These are phyloP conservation scores for Wiebesia pumilae DNA, from an alignment of 1,140 invertebrate genomes.

Conservation along the genomic window DNA sequence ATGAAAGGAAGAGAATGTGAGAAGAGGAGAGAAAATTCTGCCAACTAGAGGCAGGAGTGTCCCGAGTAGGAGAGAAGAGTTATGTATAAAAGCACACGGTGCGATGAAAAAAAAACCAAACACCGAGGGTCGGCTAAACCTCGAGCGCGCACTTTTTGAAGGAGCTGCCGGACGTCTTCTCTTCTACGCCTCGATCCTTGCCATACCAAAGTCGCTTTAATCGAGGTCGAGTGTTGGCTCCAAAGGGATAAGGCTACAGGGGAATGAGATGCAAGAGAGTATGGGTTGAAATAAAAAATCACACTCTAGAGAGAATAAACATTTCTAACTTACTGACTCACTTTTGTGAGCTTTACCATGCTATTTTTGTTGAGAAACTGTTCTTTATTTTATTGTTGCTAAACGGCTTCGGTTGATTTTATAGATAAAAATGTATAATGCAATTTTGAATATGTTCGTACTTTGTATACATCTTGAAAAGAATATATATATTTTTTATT, in stretches of 20 bases:
- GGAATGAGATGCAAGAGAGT: constrained; percentile 13
- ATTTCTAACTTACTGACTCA: constrained; percentile 3
- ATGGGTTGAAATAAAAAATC: neutral
- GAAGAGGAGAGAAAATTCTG: constrained; percentile 17
- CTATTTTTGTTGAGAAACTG: neutral
- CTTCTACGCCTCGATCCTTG: neutral
- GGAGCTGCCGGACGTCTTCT: neutral
- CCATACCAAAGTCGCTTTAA: constrained; percentile 55
- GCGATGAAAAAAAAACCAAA: constrained; percentile 11
- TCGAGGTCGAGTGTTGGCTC: constrained; percentile 57
- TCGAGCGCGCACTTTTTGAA: constrained; percentile 12
- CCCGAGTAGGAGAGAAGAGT: neutral
- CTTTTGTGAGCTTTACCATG: neutral
- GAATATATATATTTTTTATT: no score
- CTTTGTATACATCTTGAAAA: no score
- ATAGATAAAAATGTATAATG: no score
- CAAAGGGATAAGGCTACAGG: constrained; percentile 32
- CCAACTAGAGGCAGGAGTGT: neutral
- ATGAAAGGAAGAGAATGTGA: neutral
- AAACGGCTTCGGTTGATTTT: no score
- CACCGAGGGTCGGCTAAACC: neutral
- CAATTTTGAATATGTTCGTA: no score
- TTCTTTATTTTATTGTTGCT: no score
- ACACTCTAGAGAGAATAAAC: constrained; percentile 1
- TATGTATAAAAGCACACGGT: neutral